Evolutionary conservation across 1,140 invertebrate species (phyloP).

Genomic region (Drosophila parvula): DNA sequence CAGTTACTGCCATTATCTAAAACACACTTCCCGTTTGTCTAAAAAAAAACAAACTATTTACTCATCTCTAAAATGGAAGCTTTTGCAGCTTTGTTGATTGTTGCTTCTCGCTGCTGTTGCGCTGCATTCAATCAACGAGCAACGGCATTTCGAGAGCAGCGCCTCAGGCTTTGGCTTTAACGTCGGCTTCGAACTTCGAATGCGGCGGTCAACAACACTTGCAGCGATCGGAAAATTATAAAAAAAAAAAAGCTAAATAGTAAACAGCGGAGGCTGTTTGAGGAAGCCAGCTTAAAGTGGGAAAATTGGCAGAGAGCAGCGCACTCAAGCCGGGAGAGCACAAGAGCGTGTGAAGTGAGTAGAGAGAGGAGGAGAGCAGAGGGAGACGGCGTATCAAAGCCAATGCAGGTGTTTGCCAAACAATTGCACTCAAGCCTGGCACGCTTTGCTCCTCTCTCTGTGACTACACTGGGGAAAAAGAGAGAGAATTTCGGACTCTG

Average conservation of each 20-base stretch:
- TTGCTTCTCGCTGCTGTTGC: constrained; percentile 20
- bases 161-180: constrained; percentile 33
- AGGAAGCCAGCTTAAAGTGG: constrained; percentile 58
- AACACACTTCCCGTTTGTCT: constrained; percentile 27
- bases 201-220: constrained; percentile 77
- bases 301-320: constrained; percentile 33
- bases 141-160: constrained; percentile 71
- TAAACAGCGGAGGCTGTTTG: constrained; percentile 35
- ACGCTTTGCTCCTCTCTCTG: constrained; percentile 38
- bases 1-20: not conserved
- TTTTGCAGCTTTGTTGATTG: constrained; percentile 29
- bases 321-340: constrained; percentile 17
- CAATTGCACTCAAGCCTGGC: constrained; percentile 46
- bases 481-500: no score
- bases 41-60: constrained; percentile 29
- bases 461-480: not conserved
- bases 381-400: constrained; percentile 10
- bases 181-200: constrained; percentile 26
- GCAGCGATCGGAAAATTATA: constrained; percentile 42
- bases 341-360: constrained; percentile 13
- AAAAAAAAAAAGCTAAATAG: constrained; percentile 14
- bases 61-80: constrained; percentile 40
- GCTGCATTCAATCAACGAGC: constrained; percentile 74
- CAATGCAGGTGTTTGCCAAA: constrained; percentile 61
- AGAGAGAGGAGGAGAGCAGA: constrained; percentile 1